A percentile compares a stretch with the other conserved stretches of the same genome.
Evolutionary conservation across 2,113 vertebrate genomes (phyloP).

Genomic region (Mixornis gularis): DNA sequence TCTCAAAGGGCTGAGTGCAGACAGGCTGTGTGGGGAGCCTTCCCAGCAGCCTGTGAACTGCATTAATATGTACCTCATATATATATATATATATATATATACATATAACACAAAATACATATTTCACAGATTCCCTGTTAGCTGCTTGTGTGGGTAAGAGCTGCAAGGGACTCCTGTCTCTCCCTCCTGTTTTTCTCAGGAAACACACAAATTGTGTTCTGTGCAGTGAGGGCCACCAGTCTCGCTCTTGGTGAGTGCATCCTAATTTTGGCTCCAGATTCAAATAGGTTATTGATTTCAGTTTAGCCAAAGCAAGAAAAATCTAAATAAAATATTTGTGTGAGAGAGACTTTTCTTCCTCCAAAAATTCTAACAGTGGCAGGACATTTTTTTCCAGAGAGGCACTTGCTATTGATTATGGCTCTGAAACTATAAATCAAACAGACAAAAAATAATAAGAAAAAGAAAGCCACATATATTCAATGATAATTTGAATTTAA

Average conservation of each 20-base stretch:
- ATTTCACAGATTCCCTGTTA: not conserved
- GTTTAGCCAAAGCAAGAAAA: not conserved
- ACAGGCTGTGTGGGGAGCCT: accelerated
- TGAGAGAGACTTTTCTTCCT: not conserved
- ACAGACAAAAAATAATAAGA: not conserved
- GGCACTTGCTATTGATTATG: not conserved
- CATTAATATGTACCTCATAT: not conserved
- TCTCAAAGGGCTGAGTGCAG: accelerated
- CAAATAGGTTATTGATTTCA: not conserved
- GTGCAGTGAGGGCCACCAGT: accelerated
- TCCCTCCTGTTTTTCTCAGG: not conserved
- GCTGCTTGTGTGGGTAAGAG: not conserved
- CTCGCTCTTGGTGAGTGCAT: accelerated
- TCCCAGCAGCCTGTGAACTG: not conserved
- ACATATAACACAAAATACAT: not conserved
- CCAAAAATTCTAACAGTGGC: not conserved
- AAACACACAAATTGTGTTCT: not conserved
- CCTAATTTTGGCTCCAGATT: not conserved
- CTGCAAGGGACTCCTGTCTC: not conserved
- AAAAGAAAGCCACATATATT: not conserved
- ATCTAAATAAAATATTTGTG: not conserved
- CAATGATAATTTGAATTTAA: not conserved
- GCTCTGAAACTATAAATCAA: not conserved
- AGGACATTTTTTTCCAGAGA: not conserved
- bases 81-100: not conserved